Conservation (phyloP, 1,140 invertebrate genomes). For the Leptoteleia sp. region DNA sequence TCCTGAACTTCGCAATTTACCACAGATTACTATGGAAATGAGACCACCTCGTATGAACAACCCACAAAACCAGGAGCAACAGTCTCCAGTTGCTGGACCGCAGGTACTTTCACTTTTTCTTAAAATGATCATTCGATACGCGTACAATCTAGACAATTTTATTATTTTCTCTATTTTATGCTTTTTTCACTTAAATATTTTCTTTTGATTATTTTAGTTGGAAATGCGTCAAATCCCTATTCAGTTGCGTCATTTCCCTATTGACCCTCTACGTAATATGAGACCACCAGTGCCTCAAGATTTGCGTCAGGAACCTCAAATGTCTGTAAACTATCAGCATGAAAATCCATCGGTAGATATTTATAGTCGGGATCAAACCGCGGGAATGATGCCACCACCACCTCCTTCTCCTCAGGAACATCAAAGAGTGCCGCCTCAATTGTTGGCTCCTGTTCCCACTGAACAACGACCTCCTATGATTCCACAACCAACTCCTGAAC, state of each 20-base stretch:
- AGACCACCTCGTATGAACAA: slow-evolving; percentile 71
- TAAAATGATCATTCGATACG: neutral
- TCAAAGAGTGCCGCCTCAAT: slow-evolving; percentile 67
- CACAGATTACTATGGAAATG: slow-evolving; percentile 76
- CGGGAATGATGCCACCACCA: no score
- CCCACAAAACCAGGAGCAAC: slow-evolving; percentile 65
- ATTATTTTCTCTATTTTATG: no score
- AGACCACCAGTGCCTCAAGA: no score
- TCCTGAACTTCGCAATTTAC: slow-evolving; percentile 72
- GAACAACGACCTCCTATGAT: slow-evolving; percentile 67
- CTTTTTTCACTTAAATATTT: no score
- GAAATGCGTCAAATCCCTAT: slow-evolving; percentile 75
- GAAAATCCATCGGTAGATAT: no score
- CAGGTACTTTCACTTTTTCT: slow-evolving; percentile 52
- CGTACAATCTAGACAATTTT: neutral
- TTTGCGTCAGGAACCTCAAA: no score
- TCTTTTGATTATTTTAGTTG: slow-evolving; percentile 56
- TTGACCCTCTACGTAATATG: slow-evolving; percentile 70
- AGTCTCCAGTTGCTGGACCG: slow-evolving; percentile 38
- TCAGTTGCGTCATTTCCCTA: slow-evolving; percentile 72
- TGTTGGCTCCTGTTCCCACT: slow-evolving; percentile 70
- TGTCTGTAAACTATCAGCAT: no score
- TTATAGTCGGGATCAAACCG: no score
- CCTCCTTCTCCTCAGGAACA: slow-evolving; percentile 70
- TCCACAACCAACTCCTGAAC: slow-evolving; percentile 61